Percentiles rank a stretch among this genome's conserved stretches.
Evolutionary conservation across 2,113 vertebrate species (phyloP).

Genomic region (Columbina picui): DNA sequence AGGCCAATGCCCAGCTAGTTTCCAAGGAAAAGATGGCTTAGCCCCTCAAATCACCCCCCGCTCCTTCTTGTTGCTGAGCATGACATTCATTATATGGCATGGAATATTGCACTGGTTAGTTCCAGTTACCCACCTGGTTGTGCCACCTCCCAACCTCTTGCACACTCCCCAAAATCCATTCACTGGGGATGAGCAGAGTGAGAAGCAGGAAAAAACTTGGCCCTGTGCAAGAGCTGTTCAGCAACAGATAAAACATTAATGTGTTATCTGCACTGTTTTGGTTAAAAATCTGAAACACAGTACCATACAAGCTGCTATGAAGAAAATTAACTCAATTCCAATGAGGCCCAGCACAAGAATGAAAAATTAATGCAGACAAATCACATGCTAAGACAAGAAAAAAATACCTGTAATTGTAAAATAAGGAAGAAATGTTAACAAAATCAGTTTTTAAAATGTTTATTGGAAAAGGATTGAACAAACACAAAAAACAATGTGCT

Average conservation of each 20-base stretch:
- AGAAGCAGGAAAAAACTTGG: neutral
- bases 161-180: rapidly evolving
- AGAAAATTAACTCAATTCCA: too few species aligned
- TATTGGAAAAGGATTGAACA: neutral
- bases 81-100: neutral
- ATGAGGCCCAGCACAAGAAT: neutral
- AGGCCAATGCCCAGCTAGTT: neutral
- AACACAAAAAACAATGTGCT: neutral
- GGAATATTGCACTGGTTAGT: neutral
- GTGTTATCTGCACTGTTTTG: too few species aligned
- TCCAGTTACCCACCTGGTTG: neutral
- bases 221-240: neutral
- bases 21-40: neutral
- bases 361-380: neutral
- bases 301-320: too few species aligned
- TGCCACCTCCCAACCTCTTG: neutral
- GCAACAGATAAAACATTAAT: neutral
- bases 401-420: neutral
- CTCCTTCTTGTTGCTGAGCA: neutral
- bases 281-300: too few species aligned
- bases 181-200: neutral
- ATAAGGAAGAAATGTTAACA: neutral
- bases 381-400: neutral
- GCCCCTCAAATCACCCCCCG: neutral
- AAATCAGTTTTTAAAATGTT: neutral